phyloP scores from a whole-genome alignment of 2,888 invertebrate species.

The Drosophila longiperda region DNA sequence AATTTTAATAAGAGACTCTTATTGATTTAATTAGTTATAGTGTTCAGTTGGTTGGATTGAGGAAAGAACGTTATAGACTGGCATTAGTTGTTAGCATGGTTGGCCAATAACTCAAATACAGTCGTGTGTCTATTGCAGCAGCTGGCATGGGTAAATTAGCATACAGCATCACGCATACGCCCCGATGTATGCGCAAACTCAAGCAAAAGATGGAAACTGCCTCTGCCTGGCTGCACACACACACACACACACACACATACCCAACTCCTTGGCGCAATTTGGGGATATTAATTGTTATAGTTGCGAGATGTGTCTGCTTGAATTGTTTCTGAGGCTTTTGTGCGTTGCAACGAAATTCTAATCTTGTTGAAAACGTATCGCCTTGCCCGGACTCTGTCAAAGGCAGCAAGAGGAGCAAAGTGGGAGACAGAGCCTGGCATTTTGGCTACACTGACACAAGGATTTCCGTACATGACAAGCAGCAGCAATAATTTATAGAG shows the following conservation, averaged over 20 bases:
- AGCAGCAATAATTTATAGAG: constrained; percentile 83
- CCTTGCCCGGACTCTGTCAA: constrained; percentile 63
- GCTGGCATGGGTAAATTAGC: constrained; percentile 58
- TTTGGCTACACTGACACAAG: constrained; percentile 81
- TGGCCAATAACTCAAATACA: constrained; percentile 67
- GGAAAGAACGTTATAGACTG: constrained; percentile 19
- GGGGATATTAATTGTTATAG: constrained; percentile 80
- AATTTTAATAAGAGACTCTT: background rate
- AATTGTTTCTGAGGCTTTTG: constrained; percentile 77
- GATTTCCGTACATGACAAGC: constrained; percentile 83
- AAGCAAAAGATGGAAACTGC: constrained; percentile 38
- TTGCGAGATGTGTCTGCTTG: constrained; percentile 79
- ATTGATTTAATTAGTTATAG: constrained; percentile 29
- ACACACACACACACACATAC: constrained; percentile 21
- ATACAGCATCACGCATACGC: constrained; percentile 74
- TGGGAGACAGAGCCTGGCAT: constrained; percentile 43
- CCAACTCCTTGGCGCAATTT: constrained; percentile 48
- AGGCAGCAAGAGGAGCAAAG: constrained; percentile 31
- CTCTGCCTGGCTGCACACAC: constrained; percentile 8
- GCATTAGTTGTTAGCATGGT: constrained; percentile 21
- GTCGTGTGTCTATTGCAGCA: constrained; percentile 32
- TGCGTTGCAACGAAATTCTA: constrained; percentile 76
- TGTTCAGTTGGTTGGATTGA: constrained; percentile 8
- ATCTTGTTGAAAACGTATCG: constrained; percentile 82
- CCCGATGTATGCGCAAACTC: constrained; percentile 55